phyloP scores from a whole-genome alignment of 2,113 vertebrate genomes.

The Vimba vimba region DNA sequence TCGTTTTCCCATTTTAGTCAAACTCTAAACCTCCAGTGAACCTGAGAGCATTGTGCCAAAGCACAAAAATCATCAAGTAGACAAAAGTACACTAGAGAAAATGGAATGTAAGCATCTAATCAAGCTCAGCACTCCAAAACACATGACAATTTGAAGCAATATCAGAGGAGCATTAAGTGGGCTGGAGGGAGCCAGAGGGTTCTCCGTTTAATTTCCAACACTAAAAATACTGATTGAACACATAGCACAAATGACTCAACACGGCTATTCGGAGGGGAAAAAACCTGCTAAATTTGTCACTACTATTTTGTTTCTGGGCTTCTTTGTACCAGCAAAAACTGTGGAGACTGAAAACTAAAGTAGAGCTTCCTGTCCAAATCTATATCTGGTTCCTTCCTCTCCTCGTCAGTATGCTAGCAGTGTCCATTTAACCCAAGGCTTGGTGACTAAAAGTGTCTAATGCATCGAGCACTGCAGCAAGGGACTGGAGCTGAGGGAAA shows the following conservation, averaged over 20 bases:
- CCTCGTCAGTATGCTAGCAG: conserved; percentile 29
- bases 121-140: conserved; percentile 19
- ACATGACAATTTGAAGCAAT: conserved; percentile 18
- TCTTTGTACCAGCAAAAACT: background rate
- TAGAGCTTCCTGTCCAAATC: background rate
- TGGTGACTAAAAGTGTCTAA: conserved; percentile 32
- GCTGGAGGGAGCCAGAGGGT: conserved; percentile 19
- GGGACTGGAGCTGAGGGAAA: conserved; percentile 28
- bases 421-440: conserved; percentile 31
- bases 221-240: conserved; percentile 26
- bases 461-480: background rate
- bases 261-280: background rate
- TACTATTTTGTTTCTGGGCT: conserved; percentile 14
- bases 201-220: conserved; percentile 36
- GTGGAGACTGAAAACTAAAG: conserved; percentile 3
- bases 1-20: background rate
- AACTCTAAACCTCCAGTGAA: background rate
- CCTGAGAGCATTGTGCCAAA: background rate
- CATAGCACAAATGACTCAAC: conserved; percentile 16
- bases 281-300: background rate
- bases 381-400: conserved; percentile 1
- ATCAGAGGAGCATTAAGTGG: conserved; percentile 33
- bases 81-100: conserved; percentile 34
- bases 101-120: conserved; percentile 23
- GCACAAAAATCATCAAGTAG: conserved; percentile 23